Conservation (phyloP, 2,888 invertebrate genomes). For the Acrobasis repandana region DNA sequence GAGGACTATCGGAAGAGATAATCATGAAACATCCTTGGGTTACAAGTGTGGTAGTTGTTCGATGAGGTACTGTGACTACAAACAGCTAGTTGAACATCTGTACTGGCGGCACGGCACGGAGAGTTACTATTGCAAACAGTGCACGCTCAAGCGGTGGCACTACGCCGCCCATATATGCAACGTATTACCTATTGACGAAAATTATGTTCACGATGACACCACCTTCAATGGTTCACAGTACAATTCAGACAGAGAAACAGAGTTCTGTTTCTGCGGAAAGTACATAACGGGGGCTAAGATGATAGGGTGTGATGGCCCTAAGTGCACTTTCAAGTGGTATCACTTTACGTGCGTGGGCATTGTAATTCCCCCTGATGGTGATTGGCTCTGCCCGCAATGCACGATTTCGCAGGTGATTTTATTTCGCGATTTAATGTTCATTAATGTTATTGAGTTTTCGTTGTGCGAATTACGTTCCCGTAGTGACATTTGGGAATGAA, state of each 20-base stretch:
- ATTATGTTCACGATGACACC: conserved; percentile 33
- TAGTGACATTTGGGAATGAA: conserved; percentile 7
- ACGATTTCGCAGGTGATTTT: conserved; percentile 35
- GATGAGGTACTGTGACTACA: conserved; percentile 55
- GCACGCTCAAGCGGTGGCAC: conserved; percentile 54
- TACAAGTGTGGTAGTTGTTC: conserved; percentile 55
- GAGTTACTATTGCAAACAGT: conserved; percentile 51
- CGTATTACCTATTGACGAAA: conserved; percentile 54
- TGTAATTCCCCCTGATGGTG: conserved; percentile 51
- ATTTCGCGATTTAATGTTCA: conserved; percentile 19
- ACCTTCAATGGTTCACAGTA: conserved; percentile 31
- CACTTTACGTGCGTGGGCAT: conserved; percentile 64
- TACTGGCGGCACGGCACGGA: conserved; percentile 70
- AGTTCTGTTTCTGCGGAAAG: conserved; percentile 58
- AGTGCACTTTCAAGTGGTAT: conserved; percentile 58
- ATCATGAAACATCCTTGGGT: conserved; percentile 28
- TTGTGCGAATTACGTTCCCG: conserved; percentile 7
- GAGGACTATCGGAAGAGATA: conserved; percentile 22
- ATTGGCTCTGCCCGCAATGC: conserved; percentile 63
- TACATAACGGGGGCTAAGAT: conserved; percentile 48
- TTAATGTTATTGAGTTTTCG: conserved; percentile 16
- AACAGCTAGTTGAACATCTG: conserved; percentile 58
- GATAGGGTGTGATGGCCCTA: conserved; percentile 63
- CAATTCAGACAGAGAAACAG: conserved; percentile 39
- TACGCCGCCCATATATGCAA: conserved; percentile 60